These are phyloP conservation scores for Tetraodon nigroviridis DNA, from an alignment of 2,113 vertebrate genomes.

Conservation along the genomic window DNA sequence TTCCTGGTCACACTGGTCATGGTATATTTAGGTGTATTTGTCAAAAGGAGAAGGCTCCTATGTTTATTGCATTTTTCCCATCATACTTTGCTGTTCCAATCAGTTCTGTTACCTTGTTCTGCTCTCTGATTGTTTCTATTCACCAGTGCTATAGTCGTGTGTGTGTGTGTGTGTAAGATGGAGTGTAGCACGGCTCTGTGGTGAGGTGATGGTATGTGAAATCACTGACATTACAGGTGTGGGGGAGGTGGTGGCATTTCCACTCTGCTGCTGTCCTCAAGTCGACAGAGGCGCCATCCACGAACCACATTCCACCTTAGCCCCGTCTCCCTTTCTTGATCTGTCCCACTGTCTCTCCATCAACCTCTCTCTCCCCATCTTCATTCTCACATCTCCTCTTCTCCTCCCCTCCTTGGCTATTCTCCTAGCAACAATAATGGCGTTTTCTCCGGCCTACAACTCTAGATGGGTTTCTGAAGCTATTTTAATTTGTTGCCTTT, in stretches of 20 bases:
- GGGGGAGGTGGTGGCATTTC: conserved; percentile 9
- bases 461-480: conserved; percentile 16
- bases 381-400: conserved; percentile 8
- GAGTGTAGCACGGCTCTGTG: conserved; percentile 24
- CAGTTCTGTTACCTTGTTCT: conserved; percentile 3
- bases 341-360: conserved; percentile 27
- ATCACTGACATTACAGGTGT: conserved; percentile 45
- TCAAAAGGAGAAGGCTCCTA: not conserved
- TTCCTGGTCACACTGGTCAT: too few species aligned
- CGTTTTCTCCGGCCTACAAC: conserved; percentile 19
- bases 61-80: not conserved
- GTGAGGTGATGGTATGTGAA: conserved; percentile 59
- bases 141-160: conserved; percentile 8
- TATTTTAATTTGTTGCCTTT: not conserved
- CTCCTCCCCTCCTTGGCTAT: conserved; percentile 11
- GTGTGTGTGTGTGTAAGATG: conserved; percentile 31
- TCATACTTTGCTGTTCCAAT: not conserved
- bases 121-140: conserved; percentile 13
- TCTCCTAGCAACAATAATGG: conserved; percentile 40
- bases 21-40: too few species aligned
- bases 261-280: conserved; percentile 20
- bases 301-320: conserved; percentile 24
- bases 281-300: conserved; percentile 27
- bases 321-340: conserved; percentile 19
- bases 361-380: not conserved